A percentile compares a stretch with the other conserved stretches of the same genome.
Evolutionary conservation across 2,113 vertebrate species (phyloP).

Genomic region (Capra hircus): DNA sequence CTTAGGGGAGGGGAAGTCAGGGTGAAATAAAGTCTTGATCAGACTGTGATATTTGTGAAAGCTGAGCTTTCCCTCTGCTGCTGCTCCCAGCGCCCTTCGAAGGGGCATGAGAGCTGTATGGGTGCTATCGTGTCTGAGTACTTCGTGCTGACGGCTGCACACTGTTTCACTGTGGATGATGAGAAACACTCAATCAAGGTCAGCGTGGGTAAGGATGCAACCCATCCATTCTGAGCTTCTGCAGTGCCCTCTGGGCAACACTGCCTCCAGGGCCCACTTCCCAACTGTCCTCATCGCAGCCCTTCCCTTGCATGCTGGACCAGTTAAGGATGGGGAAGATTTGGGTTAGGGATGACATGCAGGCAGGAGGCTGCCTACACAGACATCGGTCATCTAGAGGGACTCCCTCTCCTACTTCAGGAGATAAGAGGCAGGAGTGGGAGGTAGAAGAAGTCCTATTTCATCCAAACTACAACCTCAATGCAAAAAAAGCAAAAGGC

Average conservation of each 20-base stretch:
- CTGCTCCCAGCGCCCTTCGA: slow-evolving; percentile 30
- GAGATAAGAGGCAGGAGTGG: background rate
- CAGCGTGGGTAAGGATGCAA: slow-evolving; percentile 51
- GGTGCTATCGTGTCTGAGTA: slow-evolving; percentile 85
- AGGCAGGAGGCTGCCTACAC: background rate
- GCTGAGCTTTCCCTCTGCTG: background rate
- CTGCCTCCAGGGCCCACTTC: background rate
- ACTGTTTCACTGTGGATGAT: slow-evolving; percentile 83
- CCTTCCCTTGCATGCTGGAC: background rate
- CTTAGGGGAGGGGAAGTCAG: background rate
- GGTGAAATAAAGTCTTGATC: background rate
- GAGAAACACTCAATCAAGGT: slow-evolving; percentile 53
- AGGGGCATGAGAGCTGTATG: slow-evolving; percentile 73
- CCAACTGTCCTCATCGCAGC: background rate
- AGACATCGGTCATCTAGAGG: background rate
- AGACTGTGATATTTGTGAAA: background rate
- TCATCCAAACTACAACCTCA: slow-evolving; percentile 80
- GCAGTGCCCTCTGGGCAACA: background rate
- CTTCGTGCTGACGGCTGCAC: slow-evolving; percentile 88
- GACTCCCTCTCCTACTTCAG: background rate
- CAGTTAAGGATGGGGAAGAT: background rate
- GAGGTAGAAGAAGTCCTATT: slow-evolving; percentile 55
- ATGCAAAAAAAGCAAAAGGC: slow-evolving; percentile 67
- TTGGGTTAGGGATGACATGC: background rate
- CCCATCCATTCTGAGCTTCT: background rate